These are phyloP conservation scores for Babylonia areolata DNA, from an alignment of 1,140 invertebrate genomes.

Conservation along the genomic window DNA sequence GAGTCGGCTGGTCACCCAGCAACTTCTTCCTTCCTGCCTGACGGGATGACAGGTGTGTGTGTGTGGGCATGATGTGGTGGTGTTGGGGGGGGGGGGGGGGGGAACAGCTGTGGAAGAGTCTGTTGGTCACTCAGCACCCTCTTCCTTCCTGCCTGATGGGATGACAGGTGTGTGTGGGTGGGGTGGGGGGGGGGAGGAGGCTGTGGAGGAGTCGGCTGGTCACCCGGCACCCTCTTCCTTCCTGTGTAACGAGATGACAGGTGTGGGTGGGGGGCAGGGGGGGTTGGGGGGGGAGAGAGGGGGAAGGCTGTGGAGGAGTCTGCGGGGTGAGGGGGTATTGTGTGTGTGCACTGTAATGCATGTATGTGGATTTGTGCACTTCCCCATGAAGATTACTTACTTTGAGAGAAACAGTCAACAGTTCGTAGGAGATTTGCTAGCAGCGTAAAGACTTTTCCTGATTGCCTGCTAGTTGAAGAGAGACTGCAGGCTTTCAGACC, in stretches of 20 bases:
- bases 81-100: neutral
- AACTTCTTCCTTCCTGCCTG: too few species aligned
- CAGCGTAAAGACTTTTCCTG: too few species aligned
- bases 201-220: neutral
- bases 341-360: constrained; percentile 18
- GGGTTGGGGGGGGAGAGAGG: neutral
- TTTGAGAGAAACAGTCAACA: too few species aligned
- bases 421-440: too few species aligned
- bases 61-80: neutral
- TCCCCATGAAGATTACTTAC: too few species aligned
- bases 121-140: too few species aligned
- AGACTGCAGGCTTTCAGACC: too few species aligned
- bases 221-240: too few species aligned
- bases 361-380: neutral
- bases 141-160: too few species aligned
- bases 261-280: neutral
- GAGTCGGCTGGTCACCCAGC: constrained; percentile 7
- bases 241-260: too few species aligned
- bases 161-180: neutral
- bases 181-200: neutral
- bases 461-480: too few species aligned
- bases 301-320: neutral
- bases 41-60: constrained; percentile 23
- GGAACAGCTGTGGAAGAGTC: neutral
- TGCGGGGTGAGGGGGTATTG: too few species aligned